Percentiles rank a stretch among this genome's conserved stretches.
These are phyloP conservation scores for Drosophila mimetica DNA, from an alignment of 2,888 invertebrate genomes.

Conservation along the genomic window DNA sequence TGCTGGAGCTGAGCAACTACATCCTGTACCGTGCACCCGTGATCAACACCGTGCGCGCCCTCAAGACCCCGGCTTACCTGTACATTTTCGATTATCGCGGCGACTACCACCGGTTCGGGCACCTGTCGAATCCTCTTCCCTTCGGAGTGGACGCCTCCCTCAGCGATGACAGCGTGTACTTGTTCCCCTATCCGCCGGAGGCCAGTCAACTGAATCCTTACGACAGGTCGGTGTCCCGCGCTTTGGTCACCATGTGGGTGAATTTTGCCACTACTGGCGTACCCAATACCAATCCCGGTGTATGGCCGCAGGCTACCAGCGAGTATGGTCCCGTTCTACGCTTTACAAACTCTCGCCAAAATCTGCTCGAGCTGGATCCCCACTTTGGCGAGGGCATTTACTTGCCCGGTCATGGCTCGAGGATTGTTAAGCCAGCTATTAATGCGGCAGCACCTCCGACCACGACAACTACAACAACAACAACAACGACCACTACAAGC, in stretches of 20 bases:
- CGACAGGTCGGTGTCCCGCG: conserved; percentile 83
- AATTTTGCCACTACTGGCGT: conserved; percentile 79
- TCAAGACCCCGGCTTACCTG: conserved; percentile 82
- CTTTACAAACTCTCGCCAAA: conserved; percentile 70
- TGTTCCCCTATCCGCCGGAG: conserved; percentile 85
- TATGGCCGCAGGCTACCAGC: conserved; percentile 78
- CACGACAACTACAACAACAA: conserved; percentile 26
- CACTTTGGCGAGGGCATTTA: conserved; percentile 83
- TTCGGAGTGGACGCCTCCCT: conserved; percentile 86
- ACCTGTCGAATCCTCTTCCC: conserved; percentile 80
- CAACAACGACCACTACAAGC: conserved; percentile 27
- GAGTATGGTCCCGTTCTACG: conserved; percentile 83
- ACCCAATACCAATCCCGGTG: conserved; percentile 65
- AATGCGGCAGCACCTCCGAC: conserved; percentile 1
- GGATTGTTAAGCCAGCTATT: conserved; percentile 47
- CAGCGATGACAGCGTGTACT: conserved; percentile 86
- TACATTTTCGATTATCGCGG: conserved; percentile 86
- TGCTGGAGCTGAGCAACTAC: conserved; percentile 80
- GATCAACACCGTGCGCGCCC: conserved; percentile 75
- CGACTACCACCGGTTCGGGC: conserved; percentile 82
- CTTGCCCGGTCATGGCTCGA: conserved; percentile 72
- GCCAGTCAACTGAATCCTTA: conserved; percentile 78
- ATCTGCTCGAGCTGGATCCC: conserved; percentile 72
- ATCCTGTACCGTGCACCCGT: conserved; percentile 82
- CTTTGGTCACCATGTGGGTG: conserved; percentile 84